A percentile compares a stretch with the other conserved stretches of the same genome.
These are phyloP conservation scores for Pandion haliaetus DNA, from an alignment of 2,113 vertebrate genomes.

Conservation along the genomic window DNA sequence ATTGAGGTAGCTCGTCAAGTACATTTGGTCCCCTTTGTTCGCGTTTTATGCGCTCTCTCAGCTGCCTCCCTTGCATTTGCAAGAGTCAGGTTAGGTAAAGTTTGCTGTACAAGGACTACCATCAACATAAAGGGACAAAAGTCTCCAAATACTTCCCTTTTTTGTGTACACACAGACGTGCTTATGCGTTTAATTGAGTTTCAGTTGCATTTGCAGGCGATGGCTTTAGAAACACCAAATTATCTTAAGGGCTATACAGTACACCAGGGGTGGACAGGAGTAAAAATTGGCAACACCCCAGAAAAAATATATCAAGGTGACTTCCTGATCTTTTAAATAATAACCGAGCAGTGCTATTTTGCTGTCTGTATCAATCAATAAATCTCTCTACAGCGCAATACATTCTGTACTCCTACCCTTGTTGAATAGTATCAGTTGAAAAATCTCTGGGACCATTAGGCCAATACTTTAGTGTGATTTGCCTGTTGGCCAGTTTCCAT, in stretches of 20 bases:
- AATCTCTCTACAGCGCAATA: background rate
- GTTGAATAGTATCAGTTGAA: background rate
- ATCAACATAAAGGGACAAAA: background rate
- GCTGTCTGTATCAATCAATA: background rate
- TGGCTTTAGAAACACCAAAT: background rate
- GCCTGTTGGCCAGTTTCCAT: background rate
- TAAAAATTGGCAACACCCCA: background rate
- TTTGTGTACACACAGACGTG: rapidly evolving
- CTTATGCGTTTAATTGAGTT: background rate
- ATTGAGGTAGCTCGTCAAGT: constrained; percentile 41
- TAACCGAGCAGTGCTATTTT: background rate
- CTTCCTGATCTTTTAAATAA: constrained; percentile 9
- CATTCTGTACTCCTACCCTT: background rate
- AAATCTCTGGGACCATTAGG: background rate
- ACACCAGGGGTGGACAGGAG: background rate
- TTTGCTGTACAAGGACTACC: background rate
- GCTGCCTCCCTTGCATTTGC: background rate
- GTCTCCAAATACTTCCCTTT: background rate
- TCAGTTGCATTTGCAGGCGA: background rate
- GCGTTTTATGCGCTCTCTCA: background rate
- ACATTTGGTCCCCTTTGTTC: constrained; percentile 8
- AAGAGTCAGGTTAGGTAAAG: background rate
- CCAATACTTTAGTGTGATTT: background rate
- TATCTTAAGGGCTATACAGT: background rate
- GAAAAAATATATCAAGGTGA: background rate